Base-by-base conservation (phyloP, 2,113 vertebrate genomes). In the Oxyruncus cristatus region DNA sequence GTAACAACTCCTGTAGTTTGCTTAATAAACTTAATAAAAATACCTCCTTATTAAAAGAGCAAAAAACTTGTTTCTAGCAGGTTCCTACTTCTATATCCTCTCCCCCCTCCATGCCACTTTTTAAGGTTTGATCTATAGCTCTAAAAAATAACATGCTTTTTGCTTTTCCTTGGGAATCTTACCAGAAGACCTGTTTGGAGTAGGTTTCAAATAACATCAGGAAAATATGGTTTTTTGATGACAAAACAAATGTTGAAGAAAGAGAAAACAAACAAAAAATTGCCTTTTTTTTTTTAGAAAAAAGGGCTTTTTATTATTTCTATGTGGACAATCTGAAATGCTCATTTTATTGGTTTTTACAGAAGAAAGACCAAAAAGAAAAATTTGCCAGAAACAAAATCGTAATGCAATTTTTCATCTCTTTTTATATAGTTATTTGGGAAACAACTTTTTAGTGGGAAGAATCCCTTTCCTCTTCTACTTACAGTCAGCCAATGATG, bases 221-320 rank as follows among this genome's bases (percentile, higher is more conserved):
- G 9, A 70, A 83, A 65, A 52, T 44, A 80, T 11, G 2, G 1
- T 16, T 68, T 71, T 46, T 53, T 14, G 23, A 74, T 18, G 6
- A 42, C 6, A 27, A 58, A 84, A 63, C 3, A 63, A 17, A 11
- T 28, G 56, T 58, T 27, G 27, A 62, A 61, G 8, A 46, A 50
- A 68, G 88, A 78, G n/a, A 19, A 61, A 66, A 18, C 14, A 61
- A 63, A 33, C n/a, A 28, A 32, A 19, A 3, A 2, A 2, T 19
- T 39, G 53, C 14, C 33, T 49, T 14, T 23, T 76, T 71, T 37
- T 49, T 20, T 28, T 68, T 22, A 9, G 13, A 63, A 1, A 17
- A 19, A 39, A 35, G 1, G 1, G 0, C 0, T 44, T 68, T 75
- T 39, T 71, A 1, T 18, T 71, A 5, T 3, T 20, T 65, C 47